Evolutionary conservation across 2,888 invertebrate genomes (phyloP).

Genomic region (Philereme transversata): DNA sequence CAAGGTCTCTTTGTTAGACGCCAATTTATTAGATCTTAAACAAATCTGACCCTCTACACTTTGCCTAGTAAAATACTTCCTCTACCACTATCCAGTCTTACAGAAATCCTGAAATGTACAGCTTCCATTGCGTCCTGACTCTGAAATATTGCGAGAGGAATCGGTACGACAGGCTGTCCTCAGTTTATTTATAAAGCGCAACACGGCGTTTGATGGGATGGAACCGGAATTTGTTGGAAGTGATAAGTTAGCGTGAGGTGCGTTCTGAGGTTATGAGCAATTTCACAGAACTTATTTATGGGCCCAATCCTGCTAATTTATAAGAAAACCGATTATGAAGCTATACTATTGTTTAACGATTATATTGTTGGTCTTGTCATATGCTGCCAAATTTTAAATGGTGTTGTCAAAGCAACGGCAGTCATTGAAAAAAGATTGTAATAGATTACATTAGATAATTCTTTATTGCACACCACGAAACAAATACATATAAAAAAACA

Average conservation of each 20-base stretch:
- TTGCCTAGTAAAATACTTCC: too few relatives aligned
- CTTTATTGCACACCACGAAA: too few relatives aligned
- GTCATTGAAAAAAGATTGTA: too few relatives aligned
- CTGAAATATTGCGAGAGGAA: slow-evolving; percentile 77
- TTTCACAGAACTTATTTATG: slow-evolving; percentile 1
- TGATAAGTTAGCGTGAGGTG: not conserved
- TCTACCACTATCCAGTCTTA: slow-evolving; percentile 5
- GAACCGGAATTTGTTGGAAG: slow-evolving; percentile 2
- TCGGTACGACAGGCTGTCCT: slow-evolving; percentile 72
- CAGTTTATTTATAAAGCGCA: slow-evolving; percentile 76
- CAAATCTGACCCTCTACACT: too few relatives aligned
- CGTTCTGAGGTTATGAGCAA: slow-evolving; percentile 4
- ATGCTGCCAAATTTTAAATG: too few relatives aligned
- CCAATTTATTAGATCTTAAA: too few relatives aligned
- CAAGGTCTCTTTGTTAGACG: too few relatives aligned
- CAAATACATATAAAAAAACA: too few relatives aligned
- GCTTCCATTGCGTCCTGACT: slow-evolving; percentile 63
- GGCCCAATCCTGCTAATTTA: not conserved
- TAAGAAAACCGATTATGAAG: too few relatives aligned
- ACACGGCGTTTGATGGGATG: slow-evolving; percentile 62
- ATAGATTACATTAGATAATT: too few relatives aligned
- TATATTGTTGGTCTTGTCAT: not conserved
- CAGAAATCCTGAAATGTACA: slow-evolving; percentile 38
- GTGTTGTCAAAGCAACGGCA: too few relatives aligned
- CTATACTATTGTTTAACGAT: not conserved